Conservation (phyloP, 2,888 invertebrate genomes). For the Cephus spinipes region DNA sequence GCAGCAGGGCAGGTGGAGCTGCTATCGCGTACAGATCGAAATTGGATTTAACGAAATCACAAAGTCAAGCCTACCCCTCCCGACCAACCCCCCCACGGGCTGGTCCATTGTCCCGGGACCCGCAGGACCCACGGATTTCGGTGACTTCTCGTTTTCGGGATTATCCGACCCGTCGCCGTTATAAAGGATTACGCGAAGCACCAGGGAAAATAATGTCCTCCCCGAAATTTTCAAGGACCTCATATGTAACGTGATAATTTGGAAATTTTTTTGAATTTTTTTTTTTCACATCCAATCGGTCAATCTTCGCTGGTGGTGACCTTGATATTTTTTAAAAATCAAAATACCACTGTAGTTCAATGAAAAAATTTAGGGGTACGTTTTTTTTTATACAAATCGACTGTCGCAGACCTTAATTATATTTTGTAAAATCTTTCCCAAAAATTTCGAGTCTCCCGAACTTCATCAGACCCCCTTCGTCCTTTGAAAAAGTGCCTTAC, state of each 20-base stretch:
- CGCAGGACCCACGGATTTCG: not conserved
- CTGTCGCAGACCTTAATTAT: no score
- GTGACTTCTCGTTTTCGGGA: not conserved
- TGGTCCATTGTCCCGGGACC: not conserved
- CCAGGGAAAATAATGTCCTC: not conserved
- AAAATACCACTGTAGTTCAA: no score
- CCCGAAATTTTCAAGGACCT: not conserved
- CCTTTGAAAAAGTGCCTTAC: not conserved
- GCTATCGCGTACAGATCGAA: constrained; percentile 17
- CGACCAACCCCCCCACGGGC: not conserved
- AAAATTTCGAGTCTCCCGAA: not conserved
- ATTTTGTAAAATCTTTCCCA: not conserved
- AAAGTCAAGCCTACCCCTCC: constrained; percentile 8
- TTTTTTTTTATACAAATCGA: no score
- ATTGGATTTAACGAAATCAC: constrained; percentile 23
- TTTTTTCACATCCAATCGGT: no score
- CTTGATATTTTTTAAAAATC: no score
- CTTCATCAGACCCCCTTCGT: not conserved
- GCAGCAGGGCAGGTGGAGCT: constrained; percentile 17
- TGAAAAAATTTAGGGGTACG: no score
- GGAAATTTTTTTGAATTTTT: no score
- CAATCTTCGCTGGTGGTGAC: no score
- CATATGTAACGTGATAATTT: no score
- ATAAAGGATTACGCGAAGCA: not conserved
- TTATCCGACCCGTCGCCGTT: not conserved